These are phyloP conservation scores for Glossophaga mutica DNA, from an alignment of 2,797 vertebrate species.

Conservation along the genomic window DNA sequence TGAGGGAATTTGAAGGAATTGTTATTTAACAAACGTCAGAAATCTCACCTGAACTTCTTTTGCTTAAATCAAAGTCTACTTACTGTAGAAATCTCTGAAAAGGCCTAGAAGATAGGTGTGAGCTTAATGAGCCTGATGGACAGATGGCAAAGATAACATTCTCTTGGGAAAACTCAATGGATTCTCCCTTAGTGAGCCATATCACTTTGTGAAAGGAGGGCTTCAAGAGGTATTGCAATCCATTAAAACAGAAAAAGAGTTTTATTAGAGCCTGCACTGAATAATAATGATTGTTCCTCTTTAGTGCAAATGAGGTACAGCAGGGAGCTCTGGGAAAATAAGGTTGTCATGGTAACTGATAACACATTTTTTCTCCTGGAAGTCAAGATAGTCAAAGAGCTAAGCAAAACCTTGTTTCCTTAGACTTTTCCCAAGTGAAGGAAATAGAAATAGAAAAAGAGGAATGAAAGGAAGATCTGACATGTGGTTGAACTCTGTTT, in stretches of 20 bases:
- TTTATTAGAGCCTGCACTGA: conserved; percentile 33
- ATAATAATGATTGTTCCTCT: conserved; percentile 37
- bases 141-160: not conserved
- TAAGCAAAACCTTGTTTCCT: not conserved
- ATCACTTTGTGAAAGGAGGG: not conserved
- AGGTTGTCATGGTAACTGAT: conserved; percentile 47
- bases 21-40: not conserved
- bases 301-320: conserved; percentile 50
- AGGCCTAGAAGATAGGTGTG: not conserved
- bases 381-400: conserved; percentile 28
- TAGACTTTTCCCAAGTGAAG: conserved; percentile 29
- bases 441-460: not conserved
- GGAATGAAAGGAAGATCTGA: not conserved
- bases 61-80: conserved; percentile 7
- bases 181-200: not conserved
- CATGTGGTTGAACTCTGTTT: not conserved
- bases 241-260: conserved; percentile 26
- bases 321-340: conserved; percentile 52
- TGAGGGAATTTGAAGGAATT: conserved; percentile 22
- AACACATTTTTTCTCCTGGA: conserved; percentile 6
- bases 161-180: conserved; percentile 27
- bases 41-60: not conserved
- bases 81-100: not conserved
- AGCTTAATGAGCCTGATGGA: not conserved
- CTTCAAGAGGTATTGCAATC: conserved; percentile 15